Percentiles rank a stretch among this genome's conserved stretches.
Conservation (phyloP, 2,888 invertebrate species). For the Trissoscelio sp. region DNA sequence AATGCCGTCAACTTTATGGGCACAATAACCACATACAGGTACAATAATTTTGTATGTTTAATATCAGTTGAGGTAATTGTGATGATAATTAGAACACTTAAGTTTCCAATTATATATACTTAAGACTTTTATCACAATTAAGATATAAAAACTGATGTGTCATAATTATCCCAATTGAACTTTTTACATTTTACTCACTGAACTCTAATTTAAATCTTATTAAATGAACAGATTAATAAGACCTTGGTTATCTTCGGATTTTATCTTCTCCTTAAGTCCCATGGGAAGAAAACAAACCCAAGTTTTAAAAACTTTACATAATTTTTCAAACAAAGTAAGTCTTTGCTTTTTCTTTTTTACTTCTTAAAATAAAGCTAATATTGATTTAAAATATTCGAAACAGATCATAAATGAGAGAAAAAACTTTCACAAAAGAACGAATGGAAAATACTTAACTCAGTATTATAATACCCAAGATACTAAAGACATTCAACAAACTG, state of each 20-base stretch:
- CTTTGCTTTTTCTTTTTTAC: neutral
- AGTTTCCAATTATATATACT: no score
- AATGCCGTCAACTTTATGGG: conserved; percentile 54
- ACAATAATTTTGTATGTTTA: neutral
- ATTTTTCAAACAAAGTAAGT: conserved; percentile 64
- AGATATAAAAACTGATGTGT: no score
- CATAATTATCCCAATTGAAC: no score
- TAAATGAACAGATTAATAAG: conserved; percentile 30
- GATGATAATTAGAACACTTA: no score
- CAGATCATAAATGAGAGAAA: conserved; percentile 45
- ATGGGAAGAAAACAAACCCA: conserved; percentile 28
- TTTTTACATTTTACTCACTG: no score
- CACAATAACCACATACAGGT: conserved; percentile 20
- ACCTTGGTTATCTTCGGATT: conserved; percentile 40
- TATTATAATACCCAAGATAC: conserved; percentile 5
- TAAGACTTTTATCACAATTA: no score
- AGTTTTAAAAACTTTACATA: conserved; percentile 42
- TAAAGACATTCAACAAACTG: neutral
- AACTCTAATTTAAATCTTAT: no score
- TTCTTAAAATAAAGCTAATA: neutral
- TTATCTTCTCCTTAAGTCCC: conserved; percentile 20
- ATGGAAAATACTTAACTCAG: conserved; percentile 45
- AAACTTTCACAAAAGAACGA: conserved; percentile 51
- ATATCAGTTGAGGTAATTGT: no score
- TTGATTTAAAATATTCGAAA: neutral